phyloP scores from a whole-genome alignment of 1,140 invertebrate species.

The Drosophila carrolli region DNA sequence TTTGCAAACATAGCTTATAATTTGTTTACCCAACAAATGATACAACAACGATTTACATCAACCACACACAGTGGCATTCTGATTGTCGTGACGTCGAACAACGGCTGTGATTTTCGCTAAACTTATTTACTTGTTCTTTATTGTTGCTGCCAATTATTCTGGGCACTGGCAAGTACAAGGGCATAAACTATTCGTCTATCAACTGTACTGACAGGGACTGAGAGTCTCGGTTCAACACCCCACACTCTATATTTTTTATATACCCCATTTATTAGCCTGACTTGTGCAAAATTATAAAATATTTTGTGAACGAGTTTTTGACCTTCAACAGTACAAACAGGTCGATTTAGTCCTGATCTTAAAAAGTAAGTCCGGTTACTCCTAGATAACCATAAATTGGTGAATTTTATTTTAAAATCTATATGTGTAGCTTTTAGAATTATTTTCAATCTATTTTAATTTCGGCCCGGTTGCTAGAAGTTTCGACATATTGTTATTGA shows the following conservation, averaged over 20 bases:
- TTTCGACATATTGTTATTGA: too few relatives aligned
- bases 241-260: neutral
- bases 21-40: conserved; percentile 42
- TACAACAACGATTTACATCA: conserved; percentile 13
- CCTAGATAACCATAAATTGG: too few relatives aligned
- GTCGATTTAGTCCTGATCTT: too few relatives aligned
- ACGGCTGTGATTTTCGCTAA: neutral
- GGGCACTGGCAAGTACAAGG: conserved; percentile 5
- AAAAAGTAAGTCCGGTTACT: too few relatives aligned
- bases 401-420: too few relatives aligned
- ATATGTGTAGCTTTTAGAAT: too few relatives aligned
- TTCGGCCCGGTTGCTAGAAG: too few relatives aligned
- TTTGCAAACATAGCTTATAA: conserved; percentile 39
- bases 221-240: neutral
- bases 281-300: too few relatives aligned
- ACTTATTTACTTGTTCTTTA: conserved; percentile 5
- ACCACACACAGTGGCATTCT: neutral
- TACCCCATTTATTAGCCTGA: neutral
- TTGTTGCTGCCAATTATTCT: conserved; percentile 18
- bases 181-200: neutral
- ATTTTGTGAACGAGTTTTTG: too few relatives aligned
- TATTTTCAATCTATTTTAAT: too few relatives aligned
- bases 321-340: too few relatives aligned
- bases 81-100: conserved; percentile 5
- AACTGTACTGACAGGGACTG: neutral